Conservation (phyloP, 2,888 invertebrate species). For the Drosophila mimica region DNA sequence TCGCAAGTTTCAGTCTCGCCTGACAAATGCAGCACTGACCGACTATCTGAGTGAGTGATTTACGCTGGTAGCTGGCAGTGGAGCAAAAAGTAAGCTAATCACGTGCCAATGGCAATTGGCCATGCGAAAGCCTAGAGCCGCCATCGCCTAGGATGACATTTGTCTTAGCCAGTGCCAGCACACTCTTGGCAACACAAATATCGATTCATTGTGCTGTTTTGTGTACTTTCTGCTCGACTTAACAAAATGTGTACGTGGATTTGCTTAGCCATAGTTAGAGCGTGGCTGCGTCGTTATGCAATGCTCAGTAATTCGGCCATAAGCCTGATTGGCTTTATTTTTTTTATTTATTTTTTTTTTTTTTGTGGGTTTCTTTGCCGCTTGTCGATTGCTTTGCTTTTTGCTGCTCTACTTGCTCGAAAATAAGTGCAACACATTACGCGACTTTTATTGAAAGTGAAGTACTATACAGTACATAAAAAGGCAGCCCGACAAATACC, state of each 20-base stretch:
- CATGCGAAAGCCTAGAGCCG: constrained; percentile 54
- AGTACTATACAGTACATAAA: constrained; percentile 29
- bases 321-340: constrained; percentile 66
- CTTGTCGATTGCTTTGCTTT: constrained; percentile 57
- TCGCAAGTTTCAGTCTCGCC: constrained; percentile 25
- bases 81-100: constrained; percentile 68
- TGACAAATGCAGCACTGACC: constrained; percentile 40
- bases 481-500: constrained; percentile 39
- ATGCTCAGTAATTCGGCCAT: constrained; percentile 67
- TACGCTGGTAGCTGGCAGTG: constrained; percentile 32
- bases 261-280: constrained; percentile 38
- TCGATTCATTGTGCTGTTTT: constrained; percentile 44
- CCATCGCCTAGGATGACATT: constrained; percentile 61
- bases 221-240: constrained; percentile 70
- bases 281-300: constrained; percentile 66
- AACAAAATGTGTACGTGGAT: constrained; percentile 54
- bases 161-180: constrained; percentile 54
- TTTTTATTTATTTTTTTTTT: constrained; percentile 45
- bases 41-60: constrained; percentile 50
- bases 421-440: constrained; percentile 48
- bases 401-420: constrained; percentile 53
- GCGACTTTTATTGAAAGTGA: constrained; percentile 52
- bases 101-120: constrained; percentile 73
- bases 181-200: constrained; percentile 46
- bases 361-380: constrained; percentile 36